These are phyloP conservation scores for Xiphorhynchus elegans DNA, from an alignment of 2,113 vertebrate genomes.

Conservation along the genomic window DNA sequence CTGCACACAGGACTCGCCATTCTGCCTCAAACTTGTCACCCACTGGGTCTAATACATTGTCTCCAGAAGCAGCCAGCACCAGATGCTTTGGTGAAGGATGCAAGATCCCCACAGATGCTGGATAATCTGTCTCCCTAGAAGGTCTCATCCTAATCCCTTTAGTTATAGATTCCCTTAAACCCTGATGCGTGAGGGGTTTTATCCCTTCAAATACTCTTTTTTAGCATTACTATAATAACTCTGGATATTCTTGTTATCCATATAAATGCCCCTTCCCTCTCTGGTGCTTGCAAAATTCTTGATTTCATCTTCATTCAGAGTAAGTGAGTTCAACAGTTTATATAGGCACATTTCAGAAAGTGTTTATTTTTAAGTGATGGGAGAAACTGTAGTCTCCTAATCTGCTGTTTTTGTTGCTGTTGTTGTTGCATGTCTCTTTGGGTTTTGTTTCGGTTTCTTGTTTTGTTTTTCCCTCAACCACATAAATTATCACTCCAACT, in stretches of 20 bases:
- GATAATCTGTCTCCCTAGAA: conserved; percentile 39
- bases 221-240: conserved; percentile 42
- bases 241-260: conserved; percentile 57
- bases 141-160: conserved; percentile 53
- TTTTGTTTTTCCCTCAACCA: background rate
- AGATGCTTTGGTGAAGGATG: background rate
- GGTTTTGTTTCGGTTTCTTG: no score
- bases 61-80: background rate
- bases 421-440: background rate
- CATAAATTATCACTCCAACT: background rate
- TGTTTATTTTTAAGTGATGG: background rate
- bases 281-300: background rate
- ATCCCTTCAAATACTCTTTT: conserved; percentile 55
- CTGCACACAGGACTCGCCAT: background rate
- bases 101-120: background rate
- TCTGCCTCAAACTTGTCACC: background rate
- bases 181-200: conserved; percentile 3
- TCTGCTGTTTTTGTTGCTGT: no score
- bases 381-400: background rate
- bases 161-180: conserved; percentile 51
- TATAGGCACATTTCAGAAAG: background rate
- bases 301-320: background rate
- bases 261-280: conserved; percentile 19
- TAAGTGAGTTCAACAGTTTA: background rate
- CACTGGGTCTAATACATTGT: background rate